Evolutionary conservation across 92 coral and sea anemone genomes (phyloP).

Genomic region (Scolanthus callimorphus): DNA sequence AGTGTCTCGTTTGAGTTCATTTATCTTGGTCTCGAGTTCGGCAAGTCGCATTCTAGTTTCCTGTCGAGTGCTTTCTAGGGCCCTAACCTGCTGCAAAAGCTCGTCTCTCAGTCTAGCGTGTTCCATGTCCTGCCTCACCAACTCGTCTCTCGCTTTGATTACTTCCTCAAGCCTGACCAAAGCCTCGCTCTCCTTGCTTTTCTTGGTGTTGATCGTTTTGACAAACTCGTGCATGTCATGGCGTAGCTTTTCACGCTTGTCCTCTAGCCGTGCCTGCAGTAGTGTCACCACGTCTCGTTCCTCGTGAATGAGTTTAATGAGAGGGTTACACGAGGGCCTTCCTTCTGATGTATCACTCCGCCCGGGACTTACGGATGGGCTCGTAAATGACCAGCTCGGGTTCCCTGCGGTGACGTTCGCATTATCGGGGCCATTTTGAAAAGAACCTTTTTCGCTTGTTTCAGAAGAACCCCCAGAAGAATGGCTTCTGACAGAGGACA

Average conservation of each 20-base stretch:
- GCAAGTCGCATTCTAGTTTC: background rate
- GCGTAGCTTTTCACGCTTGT: constrained; percentile 37
- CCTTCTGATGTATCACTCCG: background rate
- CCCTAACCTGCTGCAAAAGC: constrained; percentile 1
- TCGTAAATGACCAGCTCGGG: background rate
- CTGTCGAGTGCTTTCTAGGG: background rate
- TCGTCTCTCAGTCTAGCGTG: background rate
- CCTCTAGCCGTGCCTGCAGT: constrained; percentile 36
- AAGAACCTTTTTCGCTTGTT: too few species aligned
- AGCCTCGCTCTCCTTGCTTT: constrained; percentile 20
- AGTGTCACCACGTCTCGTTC: constrained; percentile 42
- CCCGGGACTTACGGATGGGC: background rate
- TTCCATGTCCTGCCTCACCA: background rate
- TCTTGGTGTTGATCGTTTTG: constrained; percentile 15
- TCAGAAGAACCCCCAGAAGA: too few species aligned
- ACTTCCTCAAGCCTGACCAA: constrained; percentile 14
- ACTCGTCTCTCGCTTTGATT: constrained; percentile 16
- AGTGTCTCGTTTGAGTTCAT: background rate
- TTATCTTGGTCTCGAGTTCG: constrained; percentile 1
- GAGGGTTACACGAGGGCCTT: constrained; percentile 16
- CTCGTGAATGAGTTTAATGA: constrained; percentile 36
- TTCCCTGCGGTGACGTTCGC: too few species aligned
- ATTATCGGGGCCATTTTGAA: too few species aligned
- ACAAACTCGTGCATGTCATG: constrained; percentile 16
- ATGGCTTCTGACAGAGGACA: too few species aligned